These are phyloP conservation scores for Spinus pinus DNA, from an alignment of 2,797 vertebrate species.

Conservation along the genomic window DNA sequence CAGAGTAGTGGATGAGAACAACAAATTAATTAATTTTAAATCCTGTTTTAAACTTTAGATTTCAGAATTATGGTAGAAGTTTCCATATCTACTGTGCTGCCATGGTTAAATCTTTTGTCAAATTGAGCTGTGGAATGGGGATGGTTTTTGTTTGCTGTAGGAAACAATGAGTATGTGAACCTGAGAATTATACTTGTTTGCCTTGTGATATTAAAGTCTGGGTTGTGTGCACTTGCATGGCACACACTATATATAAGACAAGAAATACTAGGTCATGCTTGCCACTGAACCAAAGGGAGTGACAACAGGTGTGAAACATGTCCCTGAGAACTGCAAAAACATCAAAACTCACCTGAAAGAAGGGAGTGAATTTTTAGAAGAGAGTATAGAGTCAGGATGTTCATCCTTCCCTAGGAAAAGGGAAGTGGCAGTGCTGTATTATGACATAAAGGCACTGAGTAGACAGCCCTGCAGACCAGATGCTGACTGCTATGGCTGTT, in stretches of 20 bases:
- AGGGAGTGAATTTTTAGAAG: neutral
- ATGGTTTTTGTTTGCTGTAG: neutral
- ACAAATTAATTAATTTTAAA: neutral
- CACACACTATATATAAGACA: neutral
- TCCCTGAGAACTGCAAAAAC: neutral
- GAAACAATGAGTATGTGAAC: neutral
- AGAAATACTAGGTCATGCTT: neutral
- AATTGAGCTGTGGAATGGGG: neutral
- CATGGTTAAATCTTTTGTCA: neutral
- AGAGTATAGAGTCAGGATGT: neutral
- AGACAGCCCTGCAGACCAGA: neutral
- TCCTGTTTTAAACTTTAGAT: neutral
- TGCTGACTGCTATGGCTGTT: neutral
- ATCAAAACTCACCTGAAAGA: neutral
- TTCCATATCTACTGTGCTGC: neutral
- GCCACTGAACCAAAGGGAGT: accelerated
- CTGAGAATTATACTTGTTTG: neutral
- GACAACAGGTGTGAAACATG: neutral
- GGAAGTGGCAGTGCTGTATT: neutral
- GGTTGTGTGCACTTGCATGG: neutral
- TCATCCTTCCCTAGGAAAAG: neutral
- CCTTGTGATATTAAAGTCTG: neutral
- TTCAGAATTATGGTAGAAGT: neutral
- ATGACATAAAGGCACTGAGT: neutral
- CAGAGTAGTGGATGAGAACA: neutral